Conservation (phyloP, 2,797 vertebrate genomes). For the Lithobates pipiens region DNA sequence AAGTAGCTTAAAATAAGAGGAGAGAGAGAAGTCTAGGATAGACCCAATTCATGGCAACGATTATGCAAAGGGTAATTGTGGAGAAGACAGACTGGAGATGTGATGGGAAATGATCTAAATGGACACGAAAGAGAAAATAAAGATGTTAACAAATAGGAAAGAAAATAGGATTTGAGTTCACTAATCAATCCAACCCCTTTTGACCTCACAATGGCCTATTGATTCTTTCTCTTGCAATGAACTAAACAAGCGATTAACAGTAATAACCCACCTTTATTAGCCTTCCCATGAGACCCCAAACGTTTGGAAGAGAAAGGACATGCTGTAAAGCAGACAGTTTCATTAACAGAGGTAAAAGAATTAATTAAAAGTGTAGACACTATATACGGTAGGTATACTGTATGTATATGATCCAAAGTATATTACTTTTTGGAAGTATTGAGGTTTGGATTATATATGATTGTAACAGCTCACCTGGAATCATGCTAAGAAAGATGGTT, state of each 20-base stretch:
- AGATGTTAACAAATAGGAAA: slow-evolving; percentile 48
- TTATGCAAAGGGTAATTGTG: background rate
- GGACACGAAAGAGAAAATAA: background rate
- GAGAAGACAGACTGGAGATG: background rate
- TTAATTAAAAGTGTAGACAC: background rate
- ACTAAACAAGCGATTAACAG: slow-evolving; percentile 33
- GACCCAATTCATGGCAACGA: background rate
- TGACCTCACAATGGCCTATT: slow-evolving; percentile 55
- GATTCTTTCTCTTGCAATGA: slow-evolving; percentile 39
- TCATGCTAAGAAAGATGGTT: no score
- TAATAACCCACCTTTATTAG: slow-evolving; percentile 43
- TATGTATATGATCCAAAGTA: no score
- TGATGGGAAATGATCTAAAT: background rate
- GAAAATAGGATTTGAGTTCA: slow-evolving; percentile 39
- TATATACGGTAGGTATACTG: background rate
- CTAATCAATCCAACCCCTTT: slow-evolving; percentile 52
- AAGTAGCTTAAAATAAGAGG: background rate
- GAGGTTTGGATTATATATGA: no score
- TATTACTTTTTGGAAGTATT: no score
- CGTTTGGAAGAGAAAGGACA: background rate
- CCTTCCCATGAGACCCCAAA: slow-evolving; percentile 17
- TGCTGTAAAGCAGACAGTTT: background rate
- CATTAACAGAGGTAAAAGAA: background rate
- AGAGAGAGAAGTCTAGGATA: background rate
- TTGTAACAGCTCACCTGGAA: no score